phyloP scores from a whole-genome alignment of 2,888 invertebrate genomes.

The Pollenia labialis region DNA sequence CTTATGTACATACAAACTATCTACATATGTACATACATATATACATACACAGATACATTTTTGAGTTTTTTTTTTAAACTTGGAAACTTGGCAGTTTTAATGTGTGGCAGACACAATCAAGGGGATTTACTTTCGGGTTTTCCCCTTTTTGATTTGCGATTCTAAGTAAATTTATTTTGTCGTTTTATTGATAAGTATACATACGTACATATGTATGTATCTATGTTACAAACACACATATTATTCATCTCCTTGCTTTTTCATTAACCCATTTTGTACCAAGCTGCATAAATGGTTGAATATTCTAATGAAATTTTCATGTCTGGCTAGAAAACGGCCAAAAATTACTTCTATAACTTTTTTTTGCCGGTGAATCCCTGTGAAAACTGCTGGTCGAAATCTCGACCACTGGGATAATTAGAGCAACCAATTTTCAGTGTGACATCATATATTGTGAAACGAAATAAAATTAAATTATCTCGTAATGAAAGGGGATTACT shows the following conservation, averaged over 20 bases:
- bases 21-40: neutral
- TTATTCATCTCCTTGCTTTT: neutral
- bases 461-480: too few species aligned
- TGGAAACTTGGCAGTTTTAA: neutral
- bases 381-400: too few species aligned
- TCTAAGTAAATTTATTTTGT: neutral
- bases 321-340: too few species aligned
- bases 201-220: neutral
- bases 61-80: slow-evolving; percentile 26
- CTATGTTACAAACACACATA: neutral
- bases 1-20: neutral
- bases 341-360: too few species aligned
- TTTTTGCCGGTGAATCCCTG: too few species aligned
- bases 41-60: neutral
- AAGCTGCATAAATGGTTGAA: too few species aligned
- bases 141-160: slow-evolving; percentile 27
- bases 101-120: neutral
- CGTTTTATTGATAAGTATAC: neutral
- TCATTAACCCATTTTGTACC: too few species aligned
- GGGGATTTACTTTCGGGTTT: slow-evolving; percentile 44
- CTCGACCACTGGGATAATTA: too few species aligned
- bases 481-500: too few species aligned
- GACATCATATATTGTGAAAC: too few species aligned
- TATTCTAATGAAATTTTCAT: too few species aligned
- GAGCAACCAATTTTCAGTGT: too few species aligned